Conservation (phyloP, 2,797 vertebrate genomes). For the Trachurus trachurus region DNA sequence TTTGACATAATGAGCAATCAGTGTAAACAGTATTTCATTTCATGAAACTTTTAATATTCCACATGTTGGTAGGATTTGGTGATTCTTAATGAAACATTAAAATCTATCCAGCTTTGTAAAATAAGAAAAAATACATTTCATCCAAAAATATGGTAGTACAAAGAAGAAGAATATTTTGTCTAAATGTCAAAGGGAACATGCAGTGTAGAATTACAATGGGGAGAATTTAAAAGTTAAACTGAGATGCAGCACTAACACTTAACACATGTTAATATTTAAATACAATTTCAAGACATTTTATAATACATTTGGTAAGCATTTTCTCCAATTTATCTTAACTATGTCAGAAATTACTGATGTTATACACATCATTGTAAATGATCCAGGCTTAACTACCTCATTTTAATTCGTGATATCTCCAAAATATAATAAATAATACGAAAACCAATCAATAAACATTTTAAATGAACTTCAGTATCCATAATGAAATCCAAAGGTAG, state of each 20-base stretch:
- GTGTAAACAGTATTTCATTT: background rate
- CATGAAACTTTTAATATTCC: background rate
- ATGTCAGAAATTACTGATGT: background rate
- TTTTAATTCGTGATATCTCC: background rate
- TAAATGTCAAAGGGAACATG: background rate
- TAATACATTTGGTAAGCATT: background rate
- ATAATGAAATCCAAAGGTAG: background rate
- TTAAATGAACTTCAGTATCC: too few species aligned
- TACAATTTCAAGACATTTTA: background rate
- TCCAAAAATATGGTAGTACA: slow-evolving; percentile 2
- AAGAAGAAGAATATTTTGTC: background rate
- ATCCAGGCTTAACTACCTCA: background rate
- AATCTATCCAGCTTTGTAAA: background rate
- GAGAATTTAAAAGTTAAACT: slow-evolving; percentile 5
- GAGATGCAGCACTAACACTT: background rate
- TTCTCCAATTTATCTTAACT: background rate
- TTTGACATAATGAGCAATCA: background rate
- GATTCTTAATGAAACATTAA: background rate
- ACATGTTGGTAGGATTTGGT: background rate
- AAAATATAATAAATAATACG: too few species aligned
- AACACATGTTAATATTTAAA: slow-evolving; percentile 1
- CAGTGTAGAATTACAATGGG: slow-evolving; percentile 1
- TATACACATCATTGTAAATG: too few species aligned
- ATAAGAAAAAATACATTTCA: background rate
- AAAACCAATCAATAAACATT: too few species aligned